Evolutionary conservation across 2,888 invertebrate species (phyloP).

Genomic region (Athalia rosae): DNA sequence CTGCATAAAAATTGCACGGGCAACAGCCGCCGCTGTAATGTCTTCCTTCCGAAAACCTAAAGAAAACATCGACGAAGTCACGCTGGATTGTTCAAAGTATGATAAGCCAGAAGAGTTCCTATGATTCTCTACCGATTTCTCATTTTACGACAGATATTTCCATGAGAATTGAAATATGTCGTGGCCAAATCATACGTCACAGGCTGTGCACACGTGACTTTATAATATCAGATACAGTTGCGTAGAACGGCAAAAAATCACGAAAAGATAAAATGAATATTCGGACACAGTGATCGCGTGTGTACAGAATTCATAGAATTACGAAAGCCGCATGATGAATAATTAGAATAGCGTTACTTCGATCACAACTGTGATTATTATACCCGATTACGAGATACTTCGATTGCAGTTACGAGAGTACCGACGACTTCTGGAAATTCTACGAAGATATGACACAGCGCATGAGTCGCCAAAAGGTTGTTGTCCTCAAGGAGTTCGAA

Average conservation of each 20-base stretch:
- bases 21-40: conserved; percentile 21
- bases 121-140: too few relatives aligned
- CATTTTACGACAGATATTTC: too few relatives aligned
- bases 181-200: too few relatives aligned
- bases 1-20: background rate
- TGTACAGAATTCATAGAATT: background rate
- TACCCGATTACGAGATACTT: background rate
- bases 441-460: conserved; percentile 28
- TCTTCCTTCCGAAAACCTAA: conserved; percentile 14
- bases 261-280: background rate
- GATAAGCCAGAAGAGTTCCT: too few relatives aligned
- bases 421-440: conserved; percentile 24
- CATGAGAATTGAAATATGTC: too few relatives aligned
- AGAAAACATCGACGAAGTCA: conserved; percentile 15
- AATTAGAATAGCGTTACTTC: too few relatives aligned
- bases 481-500: conserved; percentile 11
- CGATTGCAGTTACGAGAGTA: background rate
- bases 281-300: background rate
- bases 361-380: too few relatives aligned
- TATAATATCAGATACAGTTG: too few relatives aligned
- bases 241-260: too few relatives aligned
- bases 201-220: too few relatives aligned
- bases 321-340: background rate
- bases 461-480: conserved; percentile 26
- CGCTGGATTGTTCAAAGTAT: conserved; percentile 24